A percentile compares a stretch with the other conserved stretches of the same genome.
phyloP scores from a whole-genome alignment of 64 coral and sea anemone species.

The Montipora cactus region DNA sequence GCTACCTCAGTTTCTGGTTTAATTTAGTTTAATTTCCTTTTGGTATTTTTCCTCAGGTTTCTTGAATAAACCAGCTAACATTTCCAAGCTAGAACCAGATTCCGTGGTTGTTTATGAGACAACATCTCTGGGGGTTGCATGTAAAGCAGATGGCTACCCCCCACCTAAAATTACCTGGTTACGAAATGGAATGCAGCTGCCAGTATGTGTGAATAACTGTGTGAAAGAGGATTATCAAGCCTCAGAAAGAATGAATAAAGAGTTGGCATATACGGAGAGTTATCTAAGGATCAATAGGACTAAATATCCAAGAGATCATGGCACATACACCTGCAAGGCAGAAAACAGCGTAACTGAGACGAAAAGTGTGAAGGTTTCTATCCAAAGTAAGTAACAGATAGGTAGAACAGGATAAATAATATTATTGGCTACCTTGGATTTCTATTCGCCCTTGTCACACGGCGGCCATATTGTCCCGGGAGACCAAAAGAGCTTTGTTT shows the following conservation, averaged over 20 bases:
- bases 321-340: slow-evolving; percentile 25
- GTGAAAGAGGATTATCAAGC: not conserved
- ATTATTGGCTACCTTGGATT: too few species aligned
- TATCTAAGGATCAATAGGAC: not conserved
- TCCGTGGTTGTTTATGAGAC: not conserved
- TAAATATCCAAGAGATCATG: slow-evolving; percentile 24
- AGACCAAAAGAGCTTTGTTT: too few species aligned
- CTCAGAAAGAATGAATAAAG: not conserved
- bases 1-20: not conserved
- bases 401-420: too few species aligned
- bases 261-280: not conserved
- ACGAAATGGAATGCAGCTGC: not conserved
- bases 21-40: not conserved
- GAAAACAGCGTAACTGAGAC: not conserved
- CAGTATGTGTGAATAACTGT: not conserved
- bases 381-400: slow-evolving; percentile 8
- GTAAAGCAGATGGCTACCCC: slow-evolving; percentile 16
- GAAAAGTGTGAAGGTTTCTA: not conserved
- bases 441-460: too few species aligned
- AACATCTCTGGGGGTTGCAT: not conserved
- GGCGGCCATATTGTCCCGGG: too few species aligned
- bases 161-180: slow-evolving; percentile 24
- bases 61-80: not conserved
- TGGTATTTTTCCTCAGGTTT: not conserved
- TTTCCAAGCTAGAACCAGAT: not conserved